Conservation (phyloP, 2,113 vertebrate species). For the Arvicanthis niloticus region DNA sequence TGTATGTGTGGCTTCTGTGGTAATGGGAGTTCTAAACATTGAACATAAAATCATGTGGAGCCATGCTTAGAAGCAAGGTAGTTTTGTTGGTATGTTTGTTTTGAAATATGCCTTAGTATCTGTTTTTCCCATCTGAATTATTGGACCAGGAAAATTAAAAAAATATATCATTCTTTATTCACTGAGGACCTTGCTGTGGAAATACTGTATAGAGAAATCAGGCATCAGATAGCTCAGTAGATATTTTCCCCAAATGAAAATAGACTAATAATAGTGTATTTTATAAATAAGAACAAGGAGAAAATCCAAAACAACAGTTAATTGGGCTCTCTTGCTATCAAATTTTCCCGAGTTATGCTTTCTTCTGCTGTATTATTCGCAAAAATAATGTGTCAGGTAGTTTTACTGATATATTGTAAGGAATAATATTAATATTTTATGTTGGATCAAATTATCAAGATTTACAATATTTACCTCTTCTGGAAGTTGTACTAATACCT, state of each 20-base stretch:
- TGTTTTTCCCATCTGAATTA: neutral
- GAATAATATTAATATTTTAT: neutral
- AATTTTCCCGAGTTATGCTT: neutral
- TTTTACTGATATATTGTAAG: neutral
- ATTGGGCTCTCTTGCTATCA: neutral
- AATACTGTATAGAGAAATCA: neutral
- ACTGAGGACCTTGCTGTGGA: neutral
- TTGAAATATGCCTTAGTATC: neutral
- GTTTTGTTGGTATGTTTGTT: neutral
- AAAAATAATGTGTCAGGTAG: neutral
- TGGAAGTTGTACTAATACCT: neutral
- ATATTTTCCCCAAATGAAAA: neutral
- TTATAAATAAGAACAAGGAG: neutral
- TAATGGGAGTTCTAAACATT: too few species aligned
- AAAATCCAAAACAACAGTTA: neutral
- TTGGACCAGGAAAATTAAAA: neutral
- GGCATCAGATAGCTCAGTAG: neutral
- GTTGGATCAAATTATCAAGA: neutral
- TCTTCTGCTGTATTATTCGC: neutral
- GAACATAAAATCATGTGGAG: too few species aligned
- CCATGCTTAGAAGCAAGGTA: neutral
- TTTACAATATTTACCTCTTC: neutral
- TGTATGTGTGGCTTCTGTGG: rapidly evolving
- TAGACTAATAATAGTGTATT: neutral
- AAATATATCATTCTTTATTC: neutral